Base-by-base conservation (phyloP, 2,888 invertebrate species). In the Metacarcinus magister region DNA sequence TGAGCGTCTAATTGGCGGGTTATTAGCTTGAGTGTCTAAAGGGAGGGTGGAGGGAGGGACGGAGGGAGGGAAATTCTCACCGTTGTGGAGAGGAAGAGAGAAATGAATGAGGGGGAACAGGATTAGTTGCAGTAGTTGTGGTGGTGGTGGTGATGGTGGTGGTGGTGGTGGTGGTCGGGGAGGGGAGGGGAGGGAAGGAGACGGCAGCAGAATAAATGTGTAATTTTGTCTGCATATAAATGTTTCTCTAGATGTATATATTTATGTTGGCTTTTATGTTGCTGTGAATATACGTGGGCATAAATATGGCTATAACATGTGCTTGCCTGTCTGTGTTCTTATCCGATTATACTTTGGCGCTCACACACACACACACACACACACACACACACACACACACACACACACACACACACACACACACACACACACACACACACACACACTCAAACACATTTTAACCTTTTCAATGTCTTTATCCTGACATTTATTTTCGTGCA, bases 171-270 rank as follows among this genome's bases (percentile, higher is more conserved):
- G 0, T 2, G 82, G 67, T 60, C 10, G 60, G 5, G 5, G 82
- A 28, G 82, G 82, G 4, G 82, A 28, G 7, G 82, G 82, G 7
- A 32, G 82, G 32, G 82, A 8, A 5, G 82, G 32, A 13, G 67
- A 67, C 7, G 16, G 67, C n/a, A 23, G 7, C 19, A 16, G 32
- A 82, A 82, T 54, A 32, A 48, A 44, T 54, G 48, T 46, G 23
- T 92, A 92, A 28, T 92, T 60, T 28, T 93, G 32, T 93, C 46
- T 93, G 54, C 54, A 93, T 93, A 93, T 75, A 94, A 60, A 94
- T 94, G 67, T 94, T 60, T 67, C 28, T 94, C 48, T 94, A 75
- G 48, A 94, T 75, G 67, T 94, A 23, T 94, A 39, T 75, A 44
- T 75, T 32, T 94, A 75, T 75, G 67, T 32, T 13, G n/a, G 23